Percentiles rank a stretch among this genome's conserved stretches.
Conservation (phyloP, 2,797 vertebrate species). For the Labeo calbasu region DNA sequence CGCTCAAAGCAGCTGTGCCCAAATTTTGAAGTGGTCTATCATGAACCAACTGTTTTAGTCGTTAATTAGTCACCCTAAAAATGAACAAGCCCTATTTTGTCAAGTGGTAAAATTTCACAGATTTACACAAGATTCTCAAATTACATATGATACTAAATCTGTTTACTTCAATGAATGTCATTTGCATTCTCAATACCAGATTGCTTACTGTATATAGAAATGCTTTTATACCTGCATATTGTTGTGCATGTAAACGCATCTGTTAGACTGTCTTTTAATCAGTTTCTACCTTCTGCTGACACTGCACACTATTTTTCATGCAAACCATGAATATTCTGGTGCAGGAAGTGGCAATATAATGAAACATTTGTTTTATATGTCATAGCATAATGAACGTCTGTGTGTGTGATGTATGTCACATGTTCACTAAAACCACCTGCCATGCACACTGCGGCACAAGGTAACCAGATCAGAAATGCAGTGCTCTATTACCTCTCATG, state of each 20-base stretch:
- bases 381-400: not conserved
- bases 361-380: not conserved
- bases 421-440: not conserved
- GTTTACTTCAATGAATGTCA: not conserved
- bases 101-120: not conserved
- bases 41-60: constrained; percentile 7
- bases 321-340: not conserved
- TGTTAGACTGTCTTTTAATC: too few relatives aligned
- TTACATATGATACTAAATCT: not conserved
- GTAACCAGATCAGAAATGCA: not conserved
- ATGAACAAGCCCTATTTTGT: not conserved
- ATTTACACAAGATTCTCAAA: not conserved
- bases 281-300: too few relatives aligned
- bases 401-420: not conserved
- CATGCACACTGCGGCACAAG: not conserved
- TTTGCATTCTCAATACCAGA: not conserved
- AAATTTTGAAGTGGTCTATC: not conserved
- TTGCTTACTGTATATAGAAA: not conserved
- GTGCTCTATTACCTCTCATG: not conserved
- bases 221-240: not conserved
- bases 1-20: constrained; percentile 6
- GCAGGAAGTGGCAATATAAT: not conserved
- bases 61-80: not conserved
- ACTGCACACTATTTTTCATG: not conserved
- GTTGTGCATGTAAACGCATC: not conserved